These are phyloP conservation scores for Lates japonicus DNA, from an alignment of 2,797 vertebrate species.

Conservation along the genomic window DNA sequence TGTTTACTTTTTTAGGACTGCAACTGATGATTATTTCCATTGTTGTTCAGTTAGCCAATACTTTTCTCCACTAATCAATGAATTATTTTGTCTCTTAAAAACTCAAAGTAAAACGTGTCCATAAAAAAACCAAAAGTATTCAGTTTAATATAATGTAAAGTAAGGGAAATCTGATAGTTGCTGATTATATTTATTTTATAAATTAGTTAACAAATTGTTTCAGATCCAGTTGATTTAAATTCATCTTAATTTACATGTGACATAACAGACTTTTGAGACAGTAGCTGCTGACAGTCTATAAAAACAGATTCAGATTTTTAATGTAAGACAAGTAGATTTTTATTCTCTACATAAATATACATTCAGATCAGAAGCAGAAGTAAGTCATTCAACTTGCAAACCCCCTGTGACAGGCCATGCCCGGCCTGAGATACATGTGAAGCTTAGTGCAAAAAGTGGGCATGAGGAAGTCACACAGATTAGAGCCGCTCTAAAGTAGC, in stretches of 20 bases:
- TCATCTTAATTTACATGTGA: not conserved
- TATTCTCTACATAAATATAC: conserved; percentile 69
- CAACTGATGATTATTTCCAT: not conserved
- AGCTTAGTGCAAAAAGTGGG: conserved; percentile 73
- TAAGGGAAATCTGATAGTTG: no score
- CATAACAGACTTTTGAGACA: not conserved
- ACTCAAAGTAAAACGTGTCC: no score
- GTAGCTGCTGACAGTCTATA: not conserved
- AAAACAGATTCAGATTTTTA: conserved; percentile 7
- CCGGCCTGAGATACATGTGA: conserved; percentile 66
- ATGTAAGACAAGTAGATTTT: conserved; percentile 24
- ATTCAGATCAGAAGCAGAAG: conserved; percentile 56
- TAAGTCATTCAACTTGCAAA: conserved; percentile 34
- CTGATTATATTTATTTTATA: no score
- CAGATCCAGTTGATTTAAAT: not conserved
- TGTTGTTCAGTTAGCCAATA: not conserved
- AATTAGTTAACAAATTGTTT: not conserved
- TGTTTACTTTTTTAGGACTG: not conserved
- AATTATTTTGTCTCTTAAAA: no score
- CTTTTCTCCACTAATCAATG: not conserved
- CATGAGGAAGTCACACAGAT: conserved; percentile 32
- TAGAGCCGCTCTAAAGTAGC: not conserved
- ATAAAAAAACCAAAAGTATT: no score
- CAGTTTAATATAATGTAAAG: no score
- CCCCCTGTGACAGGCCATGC: conserved; percentile 37